These are phyloP conservation scores for Zygogramma bicolorata DNA, from an alignment of 2,888 invertebrate genomes.

Conservation along the genomic window DNA sequence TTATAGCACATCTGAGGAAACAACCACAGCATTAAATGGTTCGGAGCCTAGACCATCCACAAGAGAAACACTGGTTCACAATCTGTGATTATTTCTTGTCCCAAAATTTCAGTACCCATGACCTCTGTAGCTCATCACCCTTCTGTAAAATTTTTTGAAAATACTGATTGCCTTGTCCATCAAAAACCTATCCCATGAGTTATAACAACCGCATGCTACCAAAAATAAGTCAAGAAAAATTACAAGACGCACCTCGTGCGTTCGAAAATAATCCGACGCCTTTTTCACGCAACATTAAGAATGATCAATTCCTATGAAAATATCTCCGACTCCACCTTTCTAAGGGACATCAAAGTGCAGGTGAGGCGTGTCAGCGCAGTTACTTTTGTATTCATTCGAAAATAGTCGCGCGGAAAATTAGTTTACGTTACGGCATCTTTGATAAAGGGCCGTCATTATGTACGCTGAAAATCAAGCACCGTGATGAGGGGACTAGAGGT, in stretches of 20 bases:
- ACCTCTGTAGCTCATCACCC: too few relatives aligned
- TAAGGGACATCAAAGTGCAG: conserved; percentile 10
- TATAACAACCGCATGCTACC: not conserved
- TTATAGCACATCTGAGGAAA: too few relatives aligned
- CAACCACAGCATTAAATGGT: too few relatives aligned
- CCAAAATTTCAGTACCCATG: too few relatives aligned
- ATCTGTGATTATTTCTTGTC: too few relatives aligned
- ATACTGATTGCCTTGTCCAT: too few relatives aligned
- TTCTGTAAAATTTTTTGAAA: too few relatives aligned
- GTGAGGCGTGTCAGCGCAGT: conserved; percentile 26
- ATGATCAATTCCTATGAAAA: not conserved
- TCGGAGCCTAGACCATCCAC: too few relatives aligned
- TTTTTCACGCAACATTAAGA: conserved; percentile 8
- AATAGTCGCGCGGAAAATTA: conserved; percentile 33
- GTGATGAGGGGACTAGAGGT: not conserved
- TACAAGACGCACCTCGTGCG: not conserved
- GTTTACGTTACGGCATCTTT: conserved; percentile 26
- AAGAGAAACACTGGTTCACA: too few relatives aligned
- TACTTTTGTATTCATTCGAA: conserved; percentile 30
- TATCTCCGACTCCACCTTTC: not conserved
- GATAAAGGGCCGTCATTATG: not conserved
- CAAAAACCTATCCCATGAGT: not conserved
- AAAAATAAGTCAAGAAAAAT: not conserved
- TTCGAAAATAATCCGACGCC: not conserved
- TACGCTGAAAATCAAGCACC: not conserved